Evolutionary conservation across 1,140 invertebrate genomes (phyloP), one percentile per base, ranked within the genome.

Genomic region (Drosophila rufa): DNA sequence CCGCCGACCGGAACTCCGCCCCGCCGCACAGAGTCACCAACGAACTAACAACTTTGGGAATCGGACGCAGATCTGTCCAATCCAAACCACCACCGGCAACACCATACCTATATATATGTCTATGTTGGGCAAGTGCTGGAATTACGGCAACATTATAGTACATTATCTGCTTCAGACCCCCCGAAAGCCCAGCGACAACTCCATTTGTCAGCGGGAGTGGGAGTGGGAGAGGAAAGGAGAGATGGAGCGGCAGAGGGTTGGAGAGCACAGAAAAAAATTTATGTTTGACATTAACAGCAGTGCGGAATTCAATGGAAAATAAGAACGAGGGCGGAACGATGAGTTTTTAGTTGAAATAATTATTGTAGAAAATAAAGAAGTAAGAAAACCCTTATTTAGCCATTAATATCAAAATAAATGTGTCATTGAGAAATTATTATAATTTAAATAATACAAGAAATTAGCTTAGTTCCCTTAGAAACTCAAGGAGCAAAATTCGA

Each of bases 1-100:
- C 53, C 45, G 22, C 47, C 45, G 62, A 90, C 85, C 84, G 84
- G 84, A 89, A 89, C 85, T 89, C 69, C 84, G 85, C 74, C 69
- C 77, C 69, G 80, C 4, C 77, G 82, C 53, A 51, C 83, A 87
- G 62, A 57, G 48, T 17, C 80, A 56, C 43, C 58, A 36, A 56
- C 45, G 25, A 69, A 57, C 62, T 58, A 71, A 66, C 43, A 61
- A 64, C 75, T 33, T 36, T 30, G 56, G 56, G 27, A 61, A 65
- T 65, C 40, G 62, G 62, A 40, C 53, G 36, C 53, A 56, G 53
- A 68, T 70, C 64, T 43, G 55, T 68, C 48, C 48, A 67, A 40
- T 38, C 48, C 25, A 22, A 56, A 55, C 33, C 33, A 59, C 75
- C 65, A 68, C 14, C 38, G 25, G 25, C 36, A 59, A 36, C 53